Conservation (phyloP, 2,113 vertebrate genomes). For the Dunckerocampus dactyliophorus region DNA sequence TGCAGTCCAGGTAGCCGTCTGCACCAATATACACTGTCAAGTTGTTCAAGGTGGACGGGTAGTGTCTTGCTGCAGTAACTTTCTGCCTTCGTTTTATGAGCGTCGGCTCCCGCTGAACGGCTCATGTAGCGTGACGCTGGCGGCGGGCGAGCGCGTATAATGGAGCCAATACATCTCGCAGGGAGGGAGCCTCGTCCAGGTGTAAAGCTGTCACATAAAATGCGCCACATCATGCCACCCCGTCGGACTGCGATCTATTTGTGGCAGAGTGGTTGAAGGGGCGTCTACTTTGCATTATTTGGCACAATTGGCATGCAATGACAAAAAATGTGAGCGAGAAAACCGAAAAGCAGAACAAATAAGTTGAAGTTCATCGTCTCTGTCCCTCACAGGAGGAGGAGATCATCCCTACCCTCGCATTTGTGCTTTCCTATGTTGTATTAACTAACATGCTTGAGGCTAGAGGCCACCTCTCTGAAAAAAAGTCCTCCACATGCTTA, state of each 20-base stretch:
- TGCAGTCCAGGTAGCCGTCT: background rate
- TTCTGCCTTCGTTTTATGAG: conserved; percentile 34
- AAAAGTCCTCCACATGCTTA: conserved; percentile 8
- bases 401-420: no score
- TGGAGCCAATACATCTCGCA: conserved; percentile 32
- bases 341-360: no score
- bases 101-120: conserved; percentile 40
- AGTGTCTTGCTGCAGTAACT: conserved; percentile 39
- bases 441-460: no score
- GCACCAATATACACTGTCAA: conserved; percentile 9
- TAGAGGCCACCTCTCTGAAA: no score
- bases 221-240: background rate
- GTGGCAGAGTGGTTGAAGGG: no score
- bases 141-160: conserved; percentile 27
- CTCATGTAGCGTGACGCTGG: conserved; percentile 30
- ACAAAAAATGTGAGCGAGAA: no score
- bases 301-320: no score
- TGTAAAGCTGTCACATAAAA: conserved; percentile 32
- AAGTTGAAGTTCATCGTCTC: no score
- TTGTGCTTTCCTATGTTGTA: no score
- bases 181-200: conserved; percentile 23
- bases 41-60: conserved; percentile 22
- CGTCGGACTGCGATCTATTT: no score
- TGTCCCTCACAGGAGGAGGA: no score
- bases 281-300: no score